Evolutionary conservation across 2,797 vertebrate species (phyloP), one percentile per base, ranked within the genome.

Genomic region (Triplophysa bombifrons): DNA sequence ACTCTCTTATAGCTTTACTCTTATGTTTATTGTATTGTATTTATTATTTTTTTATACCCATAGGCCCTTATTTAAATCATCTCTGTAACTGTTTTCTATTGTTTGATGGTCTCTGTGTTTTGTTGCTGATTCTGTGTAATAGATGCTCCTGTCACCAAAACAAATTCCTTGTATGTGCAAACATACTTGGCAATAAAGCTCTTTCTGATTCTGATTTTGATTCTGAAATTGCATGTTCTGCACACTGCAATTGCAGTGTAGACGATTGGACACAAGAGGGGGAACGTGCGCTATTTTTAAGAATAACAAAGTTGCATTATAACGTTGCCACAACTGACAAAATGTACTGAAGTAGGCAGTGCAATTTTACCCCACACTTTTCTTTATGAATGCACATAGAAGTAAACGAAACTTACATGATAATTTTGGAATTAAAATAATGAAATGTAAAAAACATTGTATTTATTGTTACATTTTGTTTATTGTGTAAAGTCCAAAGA

Each of bases 191-290:
- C 1, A 22, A 22, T 22, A 22, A 22, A 22, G 22, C 22, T 22
- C 22, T 22, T 22, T 22, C 22, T 1, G 1, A 22, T 22, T 22
- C 22, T 22, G 22, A 22, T 22, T 22, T 1, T 22, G 22, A 22
- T 22, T 22, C 13, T 56, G 53, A 6, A 8, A 8, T n/a, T 55
- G n/a, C 25, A 30, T 2, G 14, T 2, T 25, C 13, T 16, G 9
- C 22, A 56, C 22, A 46, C 14, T 65, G 16, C 14, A 48, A 7
- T 41, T 72, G 80, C 69, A 67, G 2, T 34, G 53, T 25, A 12
- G 4, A 51, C n/a, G 9, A 22, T 20, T 55, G 12, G 6, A 55
- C 81, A 79, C 71, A 22, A 78, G 81, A 73, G 50, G 81, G 81
- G 58, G 72, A 17, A 55, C 14, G 22, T 34, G 76, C 30, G 64